A percentile compares a stretch with the other conserved stretches of the same genome.
phyloP scores from a whole-genome alignment of 1,140 invertebrate genomes.

The Berghia stephanieae region DNA sequence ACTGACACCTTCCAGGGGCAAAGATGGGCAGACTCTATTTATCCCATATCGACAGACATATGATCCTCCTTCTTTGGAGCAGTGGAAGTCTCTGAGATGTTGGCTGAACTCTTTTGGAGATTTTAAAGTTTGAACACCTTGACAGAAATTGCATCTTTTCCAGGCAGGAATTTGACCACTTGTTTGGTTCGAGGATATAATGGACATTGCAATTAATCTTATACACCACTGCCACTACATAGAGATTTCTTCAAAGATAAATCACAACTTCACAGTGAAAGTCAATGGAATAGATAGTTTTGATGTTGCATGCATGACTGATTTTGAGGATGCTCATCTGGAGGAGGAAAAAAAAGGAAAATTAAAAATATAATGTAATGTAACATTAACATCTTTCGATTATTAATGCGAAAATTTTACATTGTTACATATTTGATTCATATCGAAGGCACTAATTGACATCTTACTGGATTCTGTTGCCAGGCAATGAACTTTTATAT shows the following conservation, averaged over 20 bases:
- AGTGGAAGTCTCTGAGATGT: slow-evolving; percentile 84
- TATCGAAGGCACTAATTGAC: too few relatives aligned
- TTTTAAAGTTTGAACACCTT: slow-evolving; percentile 50
- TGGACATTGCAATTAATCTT: slow-evolving; percentile 28
- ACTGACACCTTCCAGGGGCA: slow-evolving; percentile 87
- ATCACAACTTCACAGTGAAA: neutral
- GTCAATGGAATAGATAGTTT: neutral
- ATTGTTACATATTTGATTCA: too few relatives aligned
- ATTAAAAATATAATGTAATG: too few relatives aligned
- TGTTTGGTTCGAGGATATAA: neutral
- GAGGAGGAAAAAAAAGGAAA: too few relatives aligned
- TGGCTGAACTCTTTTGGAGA: slow-evolving; percentile 69
- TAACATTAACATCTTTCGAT: too few relatives aligned
- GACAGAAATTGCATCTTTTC: slow-evolving; percentile 56
- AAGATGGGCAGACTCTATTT: slow-evolving; percentile 84
- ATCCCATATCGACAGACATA: slow-evolving; percentile 89
- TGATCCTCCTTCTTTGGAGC: slow-evolving; percentile 86
- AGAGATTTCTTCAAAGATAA: neutral
- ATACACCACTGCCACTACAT: neutral
- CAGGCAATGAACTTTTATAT: too few relatives aligned
- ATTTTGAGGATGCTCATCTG: too few relatives aligned
- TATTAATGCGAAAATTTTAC: too few relatives aligned
- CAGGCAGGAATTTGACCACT: slow-evolving; percentile 37
- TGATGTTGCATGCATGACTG: neutral
- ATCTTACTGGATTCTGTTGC: too few relatives aligned